phyloP scores from a whole-genome alignment of 2,888 invertebrate species.

The Stenodema calcarata region DNA sequence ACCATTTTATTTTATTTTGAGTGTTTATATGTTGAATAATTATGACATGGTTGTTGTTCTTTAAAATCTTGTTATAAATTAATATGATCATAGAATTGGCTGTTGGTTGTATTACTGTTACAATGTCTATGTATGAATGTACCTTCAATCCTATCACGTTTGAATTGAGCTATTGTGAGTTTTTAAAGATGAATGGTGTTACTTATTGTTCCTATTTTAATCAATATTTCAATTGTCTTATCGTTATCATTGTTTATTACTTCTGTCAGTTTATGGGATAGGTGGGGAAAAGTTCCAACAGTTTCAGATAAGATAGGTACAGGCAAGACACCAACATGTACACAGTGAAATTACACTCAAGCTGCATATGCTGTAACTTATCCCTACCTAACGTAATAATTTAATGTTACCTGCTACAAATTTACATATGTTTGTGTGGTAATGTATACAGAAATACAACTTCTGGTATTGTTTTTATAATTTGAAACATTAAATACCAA shows the following conservation, averaged over 20 bases:
- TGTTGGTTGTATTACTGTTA: conserved; percentile 7
- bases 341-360: too few species aligned
- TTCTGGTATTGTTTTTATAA: background rate
- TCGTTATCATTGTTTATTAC: background rate
- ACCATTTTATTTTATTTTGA: background rate
- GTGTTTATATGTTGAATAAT: background rate
- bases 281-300: background rate
- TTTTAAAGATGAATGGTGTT: background rate
- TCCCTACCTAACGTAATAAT: background rate
- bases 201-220: conserved; percentile 23
- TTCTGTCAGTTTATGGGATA: background rate
- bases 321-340: too few species aligned
- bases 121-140: conserved; percentile 12
- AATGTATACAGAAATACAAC: background rate
- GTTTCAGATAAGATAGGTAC: too few species aligned
- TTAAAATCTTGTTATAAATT: background rate
- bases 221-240: background rate
- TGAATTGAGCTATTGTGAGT: background rate
- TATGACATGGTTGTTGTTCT: background rate
- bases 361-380: too few species aligned
- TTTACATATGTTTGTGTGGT: background rate
- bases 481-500: background rate
- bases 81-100: conserved; percentile 5
- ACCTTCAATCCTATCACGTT: background rate
- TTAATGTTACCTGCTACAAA: background rate